These are phyloP conservation scores for Chloroceryle inda DNA, from an alignment of 2,797 vertebrate genomes.

Conservation along the genomic window DNA sequence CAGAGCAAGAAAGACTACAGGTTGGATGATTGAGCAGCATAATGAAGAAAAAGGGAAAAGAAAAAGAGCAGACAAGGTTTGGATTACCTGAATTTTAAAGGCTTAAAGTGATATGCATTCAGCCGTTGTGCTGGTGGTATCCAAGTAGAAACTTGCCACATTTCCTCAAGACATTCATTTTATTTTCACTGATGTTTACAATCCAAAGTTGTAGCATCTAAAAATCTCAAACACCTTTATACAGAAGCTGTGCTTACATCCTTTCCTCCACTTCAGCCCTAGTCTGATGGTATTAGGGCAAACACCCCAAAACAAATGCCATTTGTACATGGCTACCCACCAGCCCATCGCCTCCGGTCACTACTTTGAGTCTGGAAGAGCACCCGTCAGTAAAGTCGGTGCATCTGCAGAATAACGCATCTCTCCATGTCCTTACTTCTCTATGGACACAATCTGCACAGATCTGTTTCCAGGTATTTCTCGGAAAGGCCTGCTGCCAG, in stretches of 20 bases:
- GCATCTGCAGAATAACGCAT: background rate
- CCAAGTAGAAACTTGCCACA: background rate
- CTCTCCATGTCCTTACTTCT: background rate
- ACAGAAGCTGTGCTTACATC: fast-evolving
- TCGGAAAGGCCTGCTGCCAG: background rate
- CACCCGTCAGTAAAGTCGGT: background rate
- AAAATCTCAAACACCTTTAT: background rate
- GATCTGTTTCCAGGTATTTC: background rate
- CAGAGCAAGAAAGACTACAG: background rate
- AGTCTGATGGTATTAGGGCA: background rate
- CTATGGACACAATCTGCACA: background rate
- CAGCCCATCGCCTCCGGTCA: background rate
- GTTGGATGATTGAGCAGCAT: background rate
- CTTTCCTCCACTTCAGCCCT: background rate
- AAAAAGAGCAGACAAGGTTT: background rate
- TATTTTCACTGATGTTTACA: background rate
- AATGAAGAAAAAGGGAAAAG: background rate
- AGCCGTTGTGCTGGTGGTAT: background rate
- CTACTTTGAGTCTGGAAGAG: fast-evolving
- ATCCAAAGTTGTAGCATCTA: background rate
- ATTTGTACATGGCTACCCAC: fast-evolving
- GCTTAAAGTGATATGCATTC: background rate
- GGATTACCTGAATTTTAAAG: background rate
- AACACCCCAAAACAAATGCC: fast-evolving
- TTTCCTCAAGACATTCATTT: background rate